phyloP scores from a whole-genome alignment of 2,797 vertebrate species.

The Gila robusta region DNA sequence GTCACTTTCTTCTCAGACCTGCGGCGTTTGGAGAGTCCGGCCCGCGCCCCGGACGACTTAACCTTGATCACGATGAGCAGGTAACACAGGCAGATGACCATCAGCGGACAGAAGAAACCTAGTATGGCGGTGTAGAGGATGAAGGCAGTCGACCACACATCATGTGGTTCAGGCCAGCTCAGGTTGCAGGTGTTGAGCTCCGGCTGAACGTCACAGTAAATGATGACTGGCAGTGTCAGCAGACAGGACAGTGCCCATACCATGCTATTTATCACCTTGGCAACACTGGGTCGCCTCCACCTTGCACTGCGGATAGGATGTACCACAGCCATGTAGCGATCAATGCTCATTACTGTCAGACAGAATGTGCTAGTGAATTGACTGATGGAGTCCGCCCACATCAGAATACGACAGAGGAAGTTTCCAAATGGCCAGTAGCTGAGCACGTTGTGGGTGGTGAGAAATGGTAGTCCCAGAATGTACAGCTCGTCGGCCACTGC shows the following conservation, averaged over 20 bases:
- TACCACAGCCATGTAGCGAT: slow-evolving; percentile 93
- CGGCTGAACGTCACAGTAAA: slow-evolving; percentile 87
- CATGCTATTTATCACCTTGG: slow-evolving; percentile 83
- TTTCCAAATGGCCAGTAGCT: slow-evolving; percentile 93
- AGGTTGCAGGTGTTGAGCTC: slow-evolving; percentile 89
- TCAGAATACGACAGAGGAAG: slow-evolving; percentile 89
- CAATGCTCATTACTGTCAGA: slow-evolving; percentile 94
- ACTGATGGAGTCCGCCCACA: slow-evolving; percentile 90
- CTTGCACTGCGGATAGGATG: slow-evolving; percentile 88
- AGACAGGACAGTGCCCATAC: slow-evolving; percentile 90
- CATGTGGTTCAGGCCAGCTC: slow-evolving; percentile 87
- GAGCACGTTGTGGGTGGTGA: slow-evolving; percentile 88
- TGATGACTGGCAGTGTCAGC: slow-evolving; percentile 87
- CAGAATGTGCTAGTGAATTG: slow-evolving; percentile 96
- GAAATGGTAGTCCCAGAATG: slow-evolving; percentile 92
- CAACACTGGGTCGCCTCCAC: slow-evolving; percentile 88
- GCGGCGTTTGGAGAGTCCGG: slow-evolving; percentile 81
- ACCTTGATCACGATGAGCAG: slow-evolving; percentile 92
- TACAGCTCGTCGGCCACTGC: slow-evolving; percentile 92
- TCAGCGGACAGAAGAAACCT: slow-evolving; percentile 89
- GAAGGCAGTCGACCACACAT: slow-evolving; percentile 85
- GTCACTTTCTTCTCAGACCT: slow-evolving; percentile 91
- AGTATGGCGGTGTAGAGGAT: slow-evolving; percentile 91
- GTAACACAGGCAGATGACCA: slow-evolving; percentile 93
- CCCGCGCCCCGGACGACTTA: slow-evolving; percentile 84